These are phyloP conservation scores for Apotomis turbidana DNA, from an alignment of 2,888 invertebrate species.

Conservation along the genomic window DNA sequence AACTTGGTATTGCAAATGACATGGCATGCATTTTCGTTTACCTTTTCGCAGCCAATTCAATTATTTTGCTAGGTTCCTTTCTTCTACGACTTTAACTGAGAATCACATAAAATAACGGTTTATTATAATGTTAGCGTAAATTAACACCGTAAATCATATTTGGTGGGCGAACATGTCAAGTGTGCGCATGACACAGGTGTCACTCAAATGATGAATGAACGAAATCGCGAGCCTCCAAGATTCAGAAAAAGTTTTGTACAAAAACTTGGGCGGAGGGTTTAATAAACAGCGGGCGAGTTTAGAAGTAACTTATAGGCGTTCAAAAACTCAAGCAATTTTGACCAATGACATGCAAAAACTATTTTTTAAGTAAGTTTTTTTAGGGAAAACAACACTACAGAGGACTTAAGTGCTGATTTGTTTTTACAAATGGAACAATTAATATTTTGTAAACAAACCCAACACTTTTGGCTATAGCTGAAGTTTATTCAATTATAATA, in stretches of 20 bases:
- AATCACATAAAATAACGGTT: constrained; percentile 7
- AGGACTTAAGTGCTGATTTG: too few species aligned
- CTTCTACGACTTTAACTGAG: not conserved
- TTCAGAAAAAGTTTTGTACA: constrained; percentile 17
- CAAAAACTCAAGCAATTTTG: not conserved
- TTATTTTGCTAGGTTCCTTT: too few species aligned
- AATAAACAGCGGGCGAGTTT: not conserved
- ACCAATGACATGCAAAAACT: constrained; percentile 3
- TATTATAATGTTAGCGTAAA: constrained; percentile 2
- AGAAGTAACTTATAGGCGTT: not conserved
- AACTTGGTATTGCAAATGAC: too few species aligned
- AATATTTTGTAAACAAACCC: too few species aligned
- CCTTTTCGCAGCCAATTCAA: too few species aligned
- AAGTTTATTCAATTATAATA: too few species aligned
- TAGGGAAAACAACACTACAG: too few species aligned
- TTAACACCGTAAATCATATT: not conserved
- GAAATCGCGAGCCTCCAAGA: constrained; percentile 18
- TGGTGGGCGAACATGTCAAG: constrained; percentile 8
- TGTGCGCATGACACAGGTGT: constrained; percentile 25
- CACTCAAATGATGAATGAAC: constrained; percentile 35
- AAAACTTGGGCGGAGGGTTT: constrained; percentile 15
- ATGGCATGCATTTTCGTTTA: too few species aligned
- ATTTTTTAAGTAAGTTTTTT: not conserved
- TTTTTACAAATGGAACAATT: too few species aligned
- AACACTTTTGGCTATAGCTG: too few species aligned